Evolutionary conservation across 2,888 invertebrate genomes (phyloP).

Genomic region (Tinea semifulvella): DNA sequence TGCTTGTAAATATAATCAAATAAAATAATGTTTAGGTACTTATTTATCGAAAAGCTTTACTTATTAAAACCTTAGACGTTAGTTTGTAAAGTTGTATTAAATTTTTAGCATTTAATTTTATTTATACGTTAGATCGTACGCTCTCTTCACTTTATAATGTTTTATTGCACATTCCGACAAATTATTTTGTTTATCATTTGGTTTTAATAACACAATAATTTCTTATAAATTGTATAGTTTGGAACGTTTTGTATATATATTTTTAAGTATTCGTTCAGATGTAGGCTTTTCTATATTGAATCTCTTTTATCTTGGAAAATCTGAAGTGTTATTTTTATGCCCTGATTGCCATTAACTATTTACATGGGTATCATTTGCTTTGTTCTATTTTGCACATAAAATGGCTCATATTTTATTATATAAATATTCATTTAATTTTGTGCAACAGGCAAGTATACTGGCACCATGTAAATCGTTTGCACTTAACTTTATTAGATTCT

Average conservation of each 20-base stretch:
- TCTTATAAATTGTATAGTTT: slow-evolving; percentile 47
- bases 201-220: slow-evolving; percentile 6
- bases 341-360: background rate
- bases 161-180: slow-evolving; percentile 2
- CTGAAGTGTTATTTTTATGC: slow-evolving; percentile 22
- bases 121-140: slow-evolving; percentile 57
- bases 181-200: background rate
- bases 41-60: slow-evolving; percentile 57
- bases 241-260: slow-evolving; percentile 58
- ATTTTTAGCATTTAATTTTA: slow-evolving; percentile 63
- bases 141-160: slow-evolving; percentile 38
- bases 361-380: no score
- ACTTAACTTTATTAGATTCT: no score
- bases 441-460: no score
- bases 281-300: slow-evolving; percentile 49
- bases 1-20: slow-evolving; percentile 64
- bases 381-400: no score
- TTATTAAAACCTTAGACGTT: slow-evolving; percentile 59
- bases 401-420: no score
- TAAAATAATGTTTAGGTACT: slow-evolving; percentile 55
- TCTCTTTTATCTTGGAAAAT: slow-evolving; percentile 43
- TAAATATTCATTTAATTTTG: no score
- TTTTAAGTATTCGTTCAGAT: slow-evolving; percentile 60
- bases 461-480: no score
- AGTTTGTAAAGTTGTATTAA: slow-evolving; percentile 65